Base-by-base conservation (phyloP, 2,888 invertebrate genomes). In the Cephus pygmeus region DNA sequence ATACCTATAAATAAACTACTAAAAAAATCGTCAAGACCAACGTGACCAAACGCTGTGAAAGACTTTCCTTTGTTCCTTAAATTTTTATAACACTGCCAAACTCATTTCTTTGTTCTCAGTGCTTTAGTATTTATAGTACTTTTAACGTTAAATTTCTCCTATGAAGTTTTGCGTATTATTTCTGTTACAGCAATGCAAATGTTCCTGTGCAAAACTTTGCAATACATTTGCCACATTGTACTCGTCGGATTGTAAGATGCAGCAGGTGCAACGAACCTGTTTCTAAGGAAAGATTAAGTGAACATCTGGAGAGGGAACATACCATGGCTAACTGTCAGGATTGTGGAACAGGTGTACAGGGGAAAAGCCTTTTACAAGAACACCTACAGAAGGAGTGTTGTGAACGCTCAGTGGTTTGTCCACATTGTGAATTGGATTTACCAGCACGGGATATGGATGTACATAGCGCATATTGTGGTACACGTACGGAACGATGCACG, bases 401-500 rank as follows among this genome's bases (percentile, higher is more conserved):
- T 0, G 92, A 92, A 83, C 93, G 94, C 23, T 91, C 94, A 83
- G 90, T 94, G 84, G 90, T 93, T 1, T 96, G 96, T 92, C 92
- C 93, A 90, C 95, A 92, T 89, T 96, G 96, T 88, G 94, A 95
- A 82, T 88, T 96, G 80, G 94, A 95, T 82, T 89, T 95, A 56
- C 93, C 94, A 0, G 93, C 94, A 1, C 90, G 92, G 78, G 94
- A 94, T 23, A 89, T 95, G 82, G 93, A 93, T 0, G 92, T 93
- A 0, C 96, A 96, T 90, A 93, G 94, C 88, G 93, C 93, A 77
- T 95, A 95, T 91, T 96, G 96, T 91, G 96, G 96, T 1, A 93
- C 94, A 75, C 93, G 96, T 82, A 96, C 96, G 0, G 94, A 96
- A 87, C 93, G 93, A 84, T 96, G 96, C 89, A 88, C 92, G 3